Conservation (phyloP, 2,888 invertebrate species). For the Tuberolachnus salignus region DNA sequence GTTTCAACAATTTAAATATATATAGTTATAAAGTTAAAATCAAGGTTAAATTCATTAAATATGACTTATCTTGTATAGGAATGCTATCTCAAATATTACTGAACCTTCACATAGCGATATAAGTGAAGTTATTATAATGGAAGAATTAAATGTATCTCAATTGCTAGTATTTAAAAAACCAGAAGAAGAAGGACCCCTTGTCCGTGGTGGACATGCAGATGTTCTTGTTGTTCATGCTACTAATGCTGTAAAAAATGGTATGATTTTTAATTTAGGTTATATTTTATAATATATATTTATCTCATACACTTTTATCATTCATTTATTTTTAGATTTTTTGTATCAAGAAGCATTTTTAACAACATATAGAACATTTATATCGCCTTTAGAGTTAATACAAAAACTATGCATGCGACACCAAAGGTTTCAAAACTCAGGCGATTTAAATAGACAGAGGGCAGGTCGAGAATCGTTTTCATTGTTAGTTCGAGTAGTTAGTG, state of each 20-base stretch:
- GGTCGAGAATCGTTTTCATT: constrained; percentile 89
- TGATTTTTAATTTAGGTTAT: constrained; percentile 59
- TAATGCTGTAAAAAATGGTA: constrained; percentile 85
- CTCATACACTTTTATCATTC: constrained; percentile 42
- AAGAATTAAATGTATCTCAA: constrained; percentile 74
- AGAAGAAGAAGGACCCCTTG: constrained; percentile 87
- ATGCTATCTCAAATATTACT: not conserved
- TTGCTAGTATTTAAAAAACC: constrained; percentile 79
- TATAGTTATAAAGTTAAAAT: too few relatives aligned
- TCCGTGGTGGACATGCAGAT: constrained; percentile 91
- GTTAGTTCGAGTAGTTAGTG: constrained; percentile 91
- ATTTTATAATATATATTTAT: constrained; percentile 19
- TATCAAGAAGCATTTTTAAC: constrained; percentile 98
- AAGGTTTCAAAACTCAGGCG: constrained; percentile 75
- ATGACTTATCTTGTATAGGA: constrained; percentile 2
- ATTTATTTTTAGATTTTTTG: constrained; percentile 77
- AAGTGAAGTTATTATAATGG: constrained; percentile 60
- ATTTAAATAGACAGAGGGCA: constrained; percentile 74
- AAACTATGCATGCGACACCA: constrained; percentile 82
- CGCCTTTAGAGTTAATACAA: constrained; percentile 82
- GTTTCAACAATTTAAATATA: too few relatives aligned
- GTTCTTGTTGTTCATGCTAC: constrained; percentile 96
- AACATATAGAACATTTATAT: constrained; percentile 94
- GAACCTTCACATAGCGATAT: constrained; percentile 35
- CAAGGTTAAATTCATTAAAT: not conserved